A percentile compares a stretch with the other conserved stretches of the same genome.
These are phyloP conservation scores for Bos javanicus DNA, from an alignment of 2,113 vertebrate species.

Conservation along the genomic window DNA sequence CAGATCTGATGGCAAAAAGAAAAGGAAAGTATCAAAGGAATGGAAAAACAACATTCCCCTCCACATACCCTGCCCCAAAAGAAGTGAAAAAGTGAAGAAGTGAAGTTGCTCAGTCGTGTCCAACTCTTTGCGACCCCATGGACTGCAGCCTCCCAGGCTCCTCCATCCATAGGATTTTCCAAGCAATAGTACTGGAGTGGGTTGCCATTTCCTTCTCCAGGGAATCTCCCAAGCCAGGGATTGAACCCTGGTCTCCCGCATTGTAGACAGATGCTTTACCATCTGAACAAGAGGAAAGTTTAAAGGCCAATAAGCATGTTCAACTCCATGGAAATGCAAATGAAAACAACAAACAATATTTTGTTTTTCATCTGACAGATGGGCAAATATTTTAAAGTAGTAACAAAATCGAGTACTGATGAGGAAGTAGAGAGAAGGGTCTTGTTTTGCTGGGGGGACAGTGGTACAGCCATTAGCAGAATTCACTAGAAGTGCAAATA, in stretches of 20 bases:
- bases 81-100: no score
- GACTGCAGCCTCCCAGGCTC: no score
- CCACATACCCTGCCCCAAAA: neutral
- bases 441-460: neutral
- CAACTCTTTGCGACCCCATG: no score
- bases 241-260: fast-evolving
- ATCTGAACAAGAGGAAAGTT: neutral
- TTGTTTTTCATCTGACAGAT: neutral
- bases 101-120: no score
- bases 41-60: neutral
- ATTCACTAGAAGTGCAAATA: neutral
- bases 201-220: no score
- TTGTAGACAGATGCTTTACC: no score
- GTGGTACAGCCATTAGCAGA: neutral
- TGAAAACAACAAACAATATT: neutral
- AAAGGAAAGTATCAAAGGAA: neutral
- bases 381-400: neutral
- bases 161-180: no score
- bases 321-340: neutral
- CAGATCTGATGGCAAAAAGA: neutral
- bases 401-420: neutral
- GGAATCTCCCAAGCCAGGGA: no score
- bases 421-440: neutral
- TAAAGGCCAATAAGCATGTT: neutral
- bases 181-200: no score